phyloP scores from a whole-genome alignment of 1,140 invertebrate species.

The Andrena cerasifolii region DNA sequence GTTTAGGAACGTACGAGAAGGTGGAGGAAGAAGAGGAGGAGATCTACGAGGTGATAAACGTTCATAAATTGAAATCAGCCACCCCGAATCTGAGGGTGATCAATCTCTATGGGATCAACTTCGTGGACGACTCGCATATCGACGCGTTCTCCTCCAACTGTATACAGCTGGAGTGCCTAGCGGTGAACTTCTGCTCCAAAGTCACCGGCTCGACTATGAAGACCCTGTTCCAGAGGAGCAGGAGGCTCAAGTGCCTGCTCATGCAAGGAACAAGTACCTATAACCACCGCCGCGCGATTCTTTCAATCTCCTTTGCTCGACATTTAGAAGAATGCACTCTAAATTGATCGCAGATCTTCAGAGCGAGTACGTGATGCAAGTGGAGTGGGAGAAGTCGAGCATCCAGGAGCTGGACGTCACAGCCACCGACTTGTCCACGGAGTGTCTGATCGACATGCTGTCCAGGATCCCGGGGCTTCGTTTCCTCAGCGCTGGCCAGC shows the following conservation, averaged over 20 bases:
- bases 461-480: constrained; percentile 92
- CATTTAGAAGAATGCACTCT: not conserved
- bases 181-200: constrained; percentile 98
- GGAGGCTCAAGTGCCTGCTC: constrained; percentile 94
- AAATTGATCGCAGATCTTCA: constrained; percentile 87
- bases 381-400: constrained; percentile 98
- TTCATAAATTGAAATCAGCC: constrained; percentile 98
- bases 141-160: constrained; percentile 98
- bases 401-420: constrained; percentile 98
- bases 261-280: constrained; percentile 96
- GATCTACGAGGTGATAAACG: constrained; percentile 99
- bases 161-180: constrained; percentile 97
- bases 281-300: not conserved
- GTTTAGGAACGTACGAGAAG: constrained; percentile 97
- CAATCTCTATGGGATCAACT: constrained; percentile 98
- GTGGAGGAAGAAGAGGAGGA: constrained; percentile 99
- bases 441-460: constrained; percentile 96
- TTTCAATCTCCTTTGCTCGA: not conserved
- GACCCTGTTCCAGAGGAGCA: constrained; percentile 95
- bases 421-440: constrained; percentile 96
- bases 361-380: constrained; percentile 95
- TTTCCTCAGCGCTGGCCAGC: constrained; percentile 96
- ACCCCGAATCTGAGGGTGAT: constrained; percentile 97
- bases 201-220: constrained; percentile 98
- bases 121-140: constrained; percentile 99